A percentile compares a stretch with the other conserved stretches of the same genome.
These are phyloP conservation scores for Acrocera orbiculus DNA, from an alignment of 2,888 invertebrate genomes.

Conservation along the genomic window DNA sequence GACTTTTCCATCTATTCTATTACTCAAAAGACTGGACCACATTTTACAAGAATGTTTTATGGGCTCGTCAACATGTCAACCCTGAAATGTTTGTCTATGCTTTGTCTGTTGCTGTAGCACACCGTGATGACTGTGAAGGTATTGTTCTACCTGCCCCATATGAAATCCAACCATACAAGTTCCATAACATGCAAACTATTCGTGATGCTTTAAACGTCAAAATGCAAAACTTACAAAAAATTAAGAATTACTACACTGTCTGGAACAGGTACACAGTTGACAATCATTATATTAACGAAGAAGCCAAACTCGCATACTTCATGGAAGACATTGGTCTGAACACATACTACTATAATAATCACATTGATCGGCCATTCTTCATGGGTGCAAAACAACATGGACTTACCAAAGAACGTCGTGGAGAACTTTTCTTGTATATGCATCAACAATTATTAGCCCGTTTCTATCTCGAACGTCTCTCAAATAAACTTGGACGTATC, in stretches of 20 bases:
- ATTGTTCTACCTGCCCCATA: slow-evolving; percentile 53
- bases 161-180: slow-evolving; percentile 60
- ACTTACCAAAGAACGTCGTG: slow-evolving; percentile 39
- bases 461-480: slow-evolving; percentile 60
- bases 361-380: slow-evolving; percentile 46
- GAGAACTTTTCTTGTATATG: slow-evolving; percentile 44
- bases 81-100: slow-evolving; percentile 58
- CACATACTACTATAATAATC: slow-evolving; percentile 42
- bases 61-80: slow-evolving; percentile 52
- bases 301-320: slow-evolving; percentile 46
- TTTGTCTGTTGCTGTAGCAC: slow-evolving; percentile 46
- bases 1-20: slow-evolving; percentile 39
- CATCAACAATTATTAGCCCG: slow-evolving; percentile 51
- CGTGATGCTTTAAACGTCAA: slow-evolving; percentile 37
- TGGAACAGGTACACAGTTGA: slow-evolving; percentile 36
- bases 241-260: not conserved
- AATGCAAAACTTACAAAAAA: not conserved
- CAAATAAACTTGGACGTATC: slow-evolving; percentile 50
- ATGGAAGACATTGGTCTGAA: slow-evolving; percentile 55
- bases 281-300: slow-evolving; percentile 32
- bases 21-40: slow-evolving; percentile 42
- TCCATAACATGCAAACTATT: slow-evolving; percentile 53
- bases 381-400: slow-evolving; percentile 37
- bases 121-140: slow-evolving; percentile 46
- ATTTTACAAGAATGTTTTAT: slow-evolving; percentile 37